Evolutionary conservation across 2,797 vertebrate species (phyloP).

Genomic region (Stomatorhinus walkeri): DNA sequence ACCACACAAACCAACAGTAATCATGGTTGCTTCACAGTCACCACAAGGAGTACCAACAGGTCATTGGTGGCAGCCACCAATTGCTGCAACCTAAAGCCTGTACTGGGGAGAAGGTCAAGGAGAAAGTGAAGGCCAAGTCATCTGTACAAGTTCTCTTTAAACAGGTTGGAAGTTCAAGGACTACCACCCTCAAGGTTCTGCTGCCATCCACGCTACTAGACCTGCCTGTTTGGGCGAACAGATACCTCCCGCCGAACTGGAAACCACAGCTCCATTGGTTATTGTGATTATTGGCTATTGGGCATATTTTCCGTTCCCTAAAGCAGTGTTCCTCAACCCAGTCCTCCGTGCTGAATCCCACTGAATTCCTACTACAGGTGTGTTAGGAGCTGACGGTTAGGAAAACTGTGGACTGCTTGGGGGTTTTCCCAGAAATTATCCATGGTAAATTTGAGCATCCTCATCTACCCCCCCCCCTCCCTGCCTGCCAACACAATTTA

Average conservation of each 20-base stretch:
- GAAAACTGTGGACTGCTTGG: not conserved
- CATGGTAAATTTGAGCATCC: not conserved
- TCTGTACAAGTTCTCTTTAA: not conserved
- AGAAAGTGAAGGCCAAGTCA: not conserved
- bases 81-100: not conserved
- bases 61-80: not conserved
- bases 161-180: not conserved
- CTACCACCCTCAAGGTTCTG: not conserved
- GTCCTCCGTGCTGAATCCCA: not conserved
- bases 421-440: not conserved
- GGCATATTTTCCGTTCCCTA: not conserved
- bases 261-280: not conserved
- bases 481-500: not conserved
- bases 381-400: not conserved
- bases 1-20: not conserved
- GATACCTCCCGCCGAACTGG: not conserved
- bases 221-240: not conserved
- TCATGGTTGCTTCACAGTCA: not conserved
- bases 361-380: not conserved
- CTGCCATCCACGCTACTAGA: not conserved
- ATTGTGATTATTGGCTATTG: not conserved
- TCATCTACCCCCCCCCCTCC: not conserved
- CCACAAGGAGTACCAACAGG: not conserved
- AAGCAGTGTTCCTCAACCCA: not conserved
- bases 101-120: not conserved